Percentiles rank a stretch among this genome's conserved stretches.
phyloP scores from a whole-genome alignment of 2,888 invertebrate species.

The Andrena bucephala region DNA sequence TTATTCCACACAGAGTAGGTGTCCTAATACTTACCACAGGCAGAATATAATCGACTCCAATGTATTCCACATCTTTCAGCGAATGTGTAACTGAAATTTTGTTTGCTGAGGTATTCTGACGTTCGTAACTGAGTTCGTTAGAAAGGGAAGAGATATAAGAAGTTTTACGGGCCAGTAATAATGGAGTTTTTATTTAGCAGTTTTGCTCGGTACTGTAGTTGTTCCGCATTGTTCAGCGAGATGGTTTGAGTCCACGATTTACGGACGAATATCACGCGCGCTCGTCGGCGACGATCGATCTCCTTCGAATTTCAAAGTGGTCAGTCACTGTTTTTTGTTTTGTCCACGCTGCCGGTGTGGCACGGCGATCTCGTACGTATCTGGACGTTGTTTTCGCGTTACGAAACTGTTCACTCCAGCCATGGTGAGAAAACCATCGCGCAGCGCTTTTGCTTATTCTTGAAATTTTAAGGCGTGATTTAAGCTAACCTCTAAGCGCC shows the following conservation, averaged over 20 bases:
- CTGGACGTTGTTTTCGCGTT: conserved; percentile 3
- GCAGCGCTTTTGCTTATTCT: conserved; percentile 8
- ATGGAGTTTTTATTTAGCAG: no score
- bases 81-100: neutral
- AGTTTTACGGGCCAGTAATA: no score
- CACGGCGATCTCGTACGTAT: neutral
- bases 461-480: conserved; percentile 43
- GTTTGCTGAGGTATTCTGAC: neutral
- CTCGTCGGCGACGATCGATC: neutral
- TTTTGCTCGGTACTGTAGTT: neutral
- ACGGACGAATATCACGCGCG: neutral
- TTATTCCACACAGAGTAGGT: no score
- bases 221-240: neutral
- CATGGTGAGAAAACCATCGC: neutral
- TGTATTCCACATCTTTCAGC: no score
- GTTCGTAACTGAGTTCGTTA: neutral
- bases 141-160: no score
- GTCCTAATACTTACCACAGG: no score
- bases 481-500: neutral
- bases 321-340: neutral
- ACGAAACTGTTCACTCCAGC: conserved; percentile 9
- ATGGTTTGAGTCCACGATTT: neutral
- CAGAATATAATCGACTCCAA: no score
- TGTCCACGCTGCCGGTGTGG: no score
- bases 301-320: neutral